Evolutionary conservation across 2,888 invertebrate species (phyloP), one percentile per base, ranked within the genome.

Genomic region (Conchocele bisecta): DNA sequence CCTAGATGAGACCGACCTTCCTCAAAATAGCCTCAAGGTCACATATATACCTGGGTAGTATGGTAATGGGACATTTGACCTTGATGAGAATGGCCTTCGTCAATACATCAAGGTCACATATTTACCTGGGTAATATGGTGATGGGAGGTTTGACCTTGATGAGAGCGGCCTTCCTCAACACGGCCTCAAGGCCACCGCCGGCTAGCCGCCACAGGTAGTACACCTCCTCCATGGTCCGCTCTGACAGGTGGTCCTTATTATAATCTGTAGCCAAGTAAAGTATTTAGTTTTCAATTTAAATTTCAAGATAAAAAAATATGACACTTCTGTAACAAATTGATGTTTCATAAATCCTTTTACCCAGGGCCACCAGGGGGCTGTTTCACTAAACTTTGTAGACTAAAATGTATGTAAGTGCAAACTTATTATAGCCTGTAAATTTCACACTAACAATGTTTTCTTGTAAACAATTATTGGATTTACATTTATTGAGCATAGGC

Each of bases 191-290:
- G 92, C 98, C 98, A 0, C 98, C 98, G 1, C 99, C 99, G 20
- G 98, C 96, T 64, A 99, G 90, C 89, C 96, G 96, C 99, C 99
- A 99, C 92, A 98, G 94, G 89, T 97, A 95, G 90, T 98, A 99
- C 28, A 98, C 93, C 88, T 97, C 96, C 74, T 95, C 94, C 76
- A 98, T 92, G 13, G 94, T 93, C 60, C 93, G 92, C 79, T 91
- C 88, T 20, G 89, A 87, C 64, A 92, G 74, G 57, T 88, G 88
- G 73, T 91, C 90, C 24, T 79, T 80, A 39, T 82, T 74, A 22
- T 72, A 65, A 41, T 72, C 75, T 79, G 4, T 39, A 39, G 3
- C 20, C 20, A 6, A 39, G 9, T 39, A 5, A 39, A 39, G 20
- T 17, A n/a, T 0, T 39, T 5, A 5, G 20, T 6, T 39, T n/a